phyloP scores from a whole-genome alignment of 2,113 vertebrate genomes.

The Ailurus styani region DNA sequence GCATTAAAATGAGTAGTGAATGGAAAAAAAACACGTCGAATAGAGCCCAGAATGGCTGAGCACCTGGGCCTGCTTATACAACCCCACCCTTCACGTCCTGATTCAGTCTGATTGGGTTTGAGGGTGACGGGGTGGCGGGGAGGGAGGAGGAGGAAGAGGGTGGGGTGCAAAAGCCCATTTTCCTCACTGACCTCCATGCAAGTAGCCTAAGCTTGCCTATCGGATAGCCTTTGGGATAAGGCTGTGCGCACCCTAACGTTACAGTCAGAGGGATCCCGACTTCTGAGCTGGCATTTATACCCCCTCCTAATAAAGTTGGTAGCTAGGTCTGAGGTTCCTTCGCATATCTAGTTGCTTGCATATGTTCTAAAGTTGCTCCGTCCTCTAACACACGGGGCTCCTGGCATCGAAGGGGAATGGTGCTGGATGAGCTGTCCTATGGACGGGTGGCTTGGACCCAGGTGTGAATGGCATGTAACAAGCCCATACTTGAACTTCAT shows the following conservation, averaged over 20 bases:
- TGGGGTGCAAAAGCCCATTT: not conserved
- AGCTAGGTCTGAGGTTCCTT: not conserved
- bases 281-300: not conserved
- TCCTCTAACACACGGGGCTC: not conserved
- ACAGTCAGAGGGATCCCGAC: not conserved
- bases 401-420: not conserved
- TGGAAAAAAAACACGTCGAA: not conserved
- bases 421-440: not conserved
- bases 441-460: not conserved
- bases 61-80: not conserved
- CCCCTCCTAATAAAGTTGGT: not conserved
- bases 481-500: not conserved
- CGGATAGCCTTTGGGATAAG: not conserved
- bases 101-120: not conserved
- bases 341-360: not conserved
- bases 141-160: fast-evolving
- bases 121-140: not conserved
- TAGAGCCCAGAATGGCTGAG: not conserved
- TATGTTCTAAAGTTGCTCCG: not conserved
- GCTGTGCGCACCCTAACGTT: not conserved
- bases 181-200: not conserved
- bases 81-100: not conserved
- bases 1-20: not conserved
- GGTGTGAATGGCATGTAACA: not conserved
- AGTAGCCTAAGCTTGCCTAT: not conserved